These are phyloP conservation scores for Scaptomyza montana DNA, from an alignment of 1,140 invertebrate species.

Conservation along the genomic window DNA sequence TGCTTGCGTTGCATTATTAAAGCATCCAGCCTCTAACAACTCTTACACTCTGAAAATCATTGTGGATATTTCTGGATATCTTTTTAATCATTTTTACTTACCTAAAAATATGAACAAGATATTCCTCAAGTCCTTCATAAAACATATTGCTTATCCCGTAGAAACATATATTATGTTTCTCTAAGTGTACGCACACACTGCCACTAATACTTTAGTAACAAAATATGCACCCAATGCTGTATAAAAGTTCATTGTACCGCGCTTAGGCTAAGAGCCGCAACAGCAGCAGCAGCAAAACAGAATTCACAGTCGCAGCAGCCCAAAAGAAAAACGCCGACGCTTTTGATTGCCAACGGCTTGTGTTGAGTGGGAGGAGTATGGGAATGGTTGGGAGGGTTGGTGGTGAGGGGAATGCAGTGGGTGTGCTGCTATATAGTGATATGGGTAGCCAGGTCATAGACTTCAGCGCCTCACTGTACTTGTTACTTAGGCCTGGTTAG, in stretches of 20 bases:
- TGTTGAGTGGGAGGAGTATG: neutral
- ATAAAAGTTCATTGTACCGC: slow-evolving; percentile 77
- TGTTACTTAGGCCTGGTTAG: slow-evolving; percentile 35
- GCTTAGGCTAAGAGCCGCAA: slow-evolving; percentile 71
- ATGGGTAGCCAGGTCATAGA: slow-evolving; percentile 50
- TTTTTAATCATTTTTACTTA: too few relatives aligned
- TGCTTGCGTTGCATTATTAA: slow-evolving; percentile 68
- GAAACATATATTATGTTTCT: neutral
- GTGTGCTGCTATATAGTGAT: slow-evolving; percentile 39
- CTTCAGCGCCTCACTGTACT: slow-evolving; percentile 6
- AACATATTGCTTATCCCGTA: too few relatives aligned
- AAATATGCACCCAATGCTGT: slow-evolving; percentile 24
- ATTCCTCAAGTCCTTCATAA: too few relatives aligned
- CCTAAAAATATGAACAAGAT: too few relatives aligned
- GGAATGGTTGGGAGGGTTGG: neutral
- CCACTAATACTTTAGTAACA: neutral
- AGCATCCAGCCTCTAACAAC: slow-evolving; percentile 31
- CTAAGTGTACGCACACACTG: neutral
- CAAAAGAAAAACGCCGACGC: slow-evolving; percentile 70
- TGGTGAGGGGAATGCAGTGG: slow-evolving; percentile 1
- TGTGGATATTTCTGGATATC: too few relatives aligned
- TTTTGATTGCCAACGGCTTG: slow-evolving; percentile 71
- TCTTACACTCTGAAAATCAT: neutral
- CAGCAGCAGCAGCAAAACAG: slow-evolving; percentile 31
- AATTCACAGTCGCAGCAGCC: slow-evolving; percentile 34